Conservation (phyloP, 2,797 vertebrate genomes). For the Protosalanx chinensis region DNA sequence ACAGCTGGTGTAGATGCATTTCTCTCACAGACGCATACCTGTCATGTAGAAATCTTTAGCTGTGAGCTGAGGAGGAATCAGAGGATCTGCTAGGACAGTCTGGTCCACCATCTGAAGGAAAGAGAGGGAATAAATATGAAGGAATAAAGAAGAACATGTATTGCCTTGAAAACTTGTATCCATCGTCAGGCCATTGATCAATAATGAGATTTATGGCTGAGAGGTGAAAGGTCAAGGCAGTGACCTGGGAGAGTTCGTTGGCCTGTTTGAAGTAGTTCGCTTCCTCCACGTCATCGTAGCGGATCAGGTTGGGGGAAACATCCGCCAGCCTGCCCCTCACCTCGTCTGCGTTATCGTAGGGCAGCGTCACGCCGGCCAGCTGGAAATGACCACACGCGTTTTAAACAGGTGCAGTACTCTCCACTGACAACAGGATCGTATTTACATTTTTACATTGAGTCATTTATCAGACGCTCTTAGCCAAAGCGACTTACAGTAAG, state of each 20-base stretch:
- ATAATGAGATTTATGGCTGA: slow-evolving; percentile 1
- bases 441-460: too few relatives aligned
- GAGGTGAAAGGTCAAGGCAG: neutral
- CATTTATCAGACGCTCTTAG: too few relatives aligned
- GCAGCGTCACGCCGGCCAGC: slow-evolving; percentile 86
- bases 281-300: slow-evolving; percentile 90
- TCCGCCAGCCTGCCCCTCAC: slow-evolving; percentile 85
- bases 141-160: neutral
- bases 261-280: slow-evolving; percentile 96
- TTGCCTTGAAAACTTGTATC: neutral
- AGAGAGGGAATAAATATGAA: neutral
- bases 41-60: slow-evolving; percentile 99
- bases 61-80: slow-evolving; percentile 89
- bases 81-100: slow-evolving; percentile 82
- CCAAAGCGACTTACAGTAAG: too few relatives aligned
- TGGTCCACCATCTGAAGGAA: slow-evolving; percentile 81
- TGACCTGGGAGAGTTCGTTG: slow-evolving; percentile 85
- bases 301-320: slow-evolving; percentile 91
- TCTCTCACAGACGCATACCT: slow-evolving; percentile 66
- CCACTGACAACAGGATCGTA: neutral
- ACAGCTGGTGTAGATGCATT: neutral
- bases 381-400: slow-evolving; percentile 49
- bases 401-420: neutral
- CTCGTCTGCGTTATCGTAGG: slow-evolving; percentile 86
- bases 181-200: neutral